Percentiles rank a stretch among this genome's conserved stretches.
These are phyloP conservation scores for Gobiocypris rarus DNA, from an alignment of 2,113 vertebrate genomes.

Conservation along the genomic window DNA sequence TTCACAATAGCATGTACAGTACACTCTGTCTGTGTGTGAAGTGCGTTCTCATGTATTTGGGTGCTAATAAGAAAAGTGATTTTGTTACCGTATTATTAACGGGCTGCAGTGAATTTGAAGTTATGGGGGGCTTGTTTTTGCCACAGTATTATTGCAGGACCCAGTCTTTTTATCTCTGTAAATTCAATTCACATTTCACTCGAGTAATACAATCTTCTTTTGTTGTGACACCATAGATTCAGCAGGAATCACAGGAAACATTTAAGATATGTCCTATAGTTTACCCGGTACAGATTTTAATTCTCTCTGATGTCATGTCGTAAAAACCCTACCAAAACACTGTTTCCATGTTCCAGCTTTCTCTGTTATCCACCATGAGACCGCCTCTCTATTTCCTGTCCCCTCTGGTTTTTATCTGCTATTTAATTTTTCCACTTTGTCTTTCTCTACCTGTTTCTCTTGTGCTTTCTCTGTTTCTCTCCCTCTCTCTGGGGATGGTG, in stretches of 20 bases:
- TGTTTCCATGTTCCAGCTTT: neutral
- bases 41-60: too few relatives aligned
- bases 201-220: neutral
- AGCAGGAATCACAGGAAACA: neutral
- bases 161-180: too few relatives aligned
- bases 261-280: neutral
- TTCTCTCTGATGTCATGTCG: neutral
- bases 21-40: too few relatives aligned
- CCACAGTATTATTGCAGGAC: too few relatives aligned
- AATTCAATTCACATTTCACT: neutral
- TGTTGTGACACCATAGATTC: neutral
- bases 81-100: too few relatives aligned
- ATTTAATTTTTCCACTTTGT: constrained; percentile 55
- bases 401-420: constrained; percentile 32
- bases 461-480: constrained; percentile 30
- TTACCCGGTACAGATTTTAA: neutral
- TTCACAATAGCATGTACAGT: too few relatives aligned
- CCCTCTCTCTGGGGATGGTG: constrained; percentile 65
- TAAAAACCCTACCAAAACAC: neutral
- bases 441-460: constrained; percentile 46
- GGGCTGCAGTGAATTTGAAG: too few relatives aligned
- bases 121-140: too few relatives aligned
- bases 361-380: neutral
- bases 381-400: constrained; percentile 26
- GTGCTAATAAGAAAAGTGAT: too few relatives aligned